phyloP scores from a whole-genome alignment of 2,888 invertebrate genomes.

The Lacanobia oleracea region DNA sequence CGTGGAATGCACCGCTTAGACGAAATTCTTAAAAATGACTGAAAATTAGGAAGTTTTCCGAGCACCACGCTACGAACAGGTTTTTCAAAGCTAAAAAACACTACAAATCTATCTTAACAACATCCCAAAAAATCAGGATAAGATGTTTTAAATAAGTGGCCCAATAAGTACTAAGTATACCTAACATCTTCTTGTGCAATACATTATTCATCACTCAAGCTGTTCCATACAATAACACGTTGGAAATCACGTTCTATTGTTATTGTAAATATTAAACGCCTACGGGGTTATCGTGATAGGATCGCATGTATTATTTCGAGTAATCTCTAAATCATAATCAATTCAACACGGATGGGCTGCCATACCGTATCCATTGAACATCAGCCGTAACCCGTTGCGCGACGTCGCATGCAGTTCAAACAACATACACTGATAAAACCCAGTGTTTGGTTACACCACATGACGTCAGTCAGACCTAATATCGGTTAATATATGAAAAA shows the following conservation, averaged over 20 bases:
- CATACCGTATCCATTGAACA: slow-evolving; percentile 8
- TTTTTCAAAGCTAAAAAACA: too few species aligned
- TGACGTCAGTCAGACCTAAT: slow-evolving; percentile 19
- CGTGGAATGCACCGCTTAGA: too few species aligned
- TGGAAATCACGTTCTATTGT: neutral
- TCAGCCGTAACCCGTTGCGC: slow-evolving; percentile 29
- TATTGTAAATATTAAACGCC: neutral
- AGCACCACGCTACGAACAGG: too few species aligned
- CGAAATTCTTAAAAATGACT: too few species aligned
- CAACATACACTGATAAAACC: slow-evolving; percentile 36
- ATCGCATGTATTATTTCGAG: slow-evolving; percentile 2
- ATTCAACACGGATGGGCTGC: slow-evolving; percentile 33
- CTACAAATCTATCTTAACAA: too few species aligned
- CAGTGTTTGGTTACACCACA: slow-evolving; percentile 36
- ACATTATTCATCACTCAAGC: slow-evolving; percentile 2
- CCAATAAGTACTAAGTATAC: too few species aligned
- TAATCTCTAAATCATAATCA: slow-evolving; percentile 37
- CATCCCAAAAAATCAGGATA: too few species aligned
- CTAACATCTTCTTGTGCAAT: neutral
- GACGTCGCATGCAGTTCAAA: slow-evolving; percentile 33
- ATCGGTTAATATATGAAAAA: slow-evolving; percentile 47
- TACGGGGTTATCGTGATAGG: neutral
- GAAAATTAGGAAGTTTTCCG: too few species aligned
- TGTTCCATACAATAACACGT: slow-evolving; percentile 8
- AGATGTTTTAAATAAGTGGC: too few species aligned